These are phyloP conservation scores for Leptonema lineaticorne DNA, from an alignment of 1,140 invertebrate genomes.

Conservation along the genomic window DNA sequence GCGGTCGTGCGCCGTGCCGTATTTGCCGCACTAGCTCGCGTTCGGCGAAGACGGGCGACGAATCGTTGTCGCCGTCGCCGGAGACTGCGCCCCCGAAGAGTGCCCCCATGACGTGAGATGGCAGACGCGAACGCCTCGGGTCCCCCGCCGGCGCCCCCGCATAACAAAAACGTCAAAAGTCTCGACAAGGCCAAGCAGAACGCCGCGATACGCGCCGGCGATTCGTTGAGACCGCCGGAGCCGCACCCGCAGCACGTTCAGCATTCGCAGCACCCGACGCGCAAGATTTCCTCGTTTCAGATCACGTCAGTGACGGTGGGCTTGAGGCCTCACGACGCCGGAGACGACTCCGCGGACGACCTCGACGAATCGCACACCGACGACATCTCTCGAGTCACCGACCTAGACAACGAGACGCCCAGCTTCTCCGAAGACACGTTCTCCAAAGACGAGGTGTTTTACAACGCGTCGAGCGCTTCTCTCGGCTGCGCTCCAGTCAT, in stretches of 20 bases:
- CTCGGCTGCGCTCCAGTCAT: constrained; percentile 78
- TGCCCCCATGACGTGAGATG: constrained; percentile 7
- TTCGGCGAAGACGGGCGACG: too few species aligned
- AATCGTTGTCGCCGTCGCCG: not conserved
- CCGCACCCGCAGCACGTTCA: constrained; percentile 46
- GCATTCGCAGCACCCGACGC: constrained; percentile 51
- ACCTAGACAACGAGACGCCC: constrained; percentile 80
- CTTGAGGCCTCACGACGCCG: constrained; percentile 77
- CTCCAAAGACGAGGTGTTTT: constrained; percentile 79
- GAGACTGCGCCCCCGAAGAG: not conserved
- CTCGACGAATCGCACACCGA: constrained; percentile 92
- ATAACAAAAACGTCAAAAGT: not conserved
- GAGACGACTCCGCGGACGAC: constrained; percentile 90
- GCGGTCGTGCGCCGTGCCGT: not conserved
- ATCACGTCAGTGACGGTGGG: constrained; percentile 84
- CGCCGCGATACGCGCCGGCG: constrained; percentile 73
- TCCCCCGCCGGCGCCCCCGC: not conserved
- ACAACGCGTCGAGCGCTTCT: constrained; percentile 71
- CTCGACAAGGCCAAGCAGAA: constrained; percentile 42
- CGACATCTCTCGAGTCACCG: constrained; percentile 78
- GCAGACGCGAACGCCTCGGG: not conserved
- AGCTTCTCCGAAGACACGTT: constrained; percentile 83
- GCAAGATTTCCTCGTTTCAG: constrained; percentile 86
- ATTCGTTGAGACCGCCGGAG: constrained; percentile 62
- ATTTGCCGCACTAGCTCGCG: too few species aligned